Evolutionary conservation across 2,888 invertebrate genomes (phyloP), one percentile per base, ranked within the genome.

Genomic region (Meiosimyza platycephala): DNA sequence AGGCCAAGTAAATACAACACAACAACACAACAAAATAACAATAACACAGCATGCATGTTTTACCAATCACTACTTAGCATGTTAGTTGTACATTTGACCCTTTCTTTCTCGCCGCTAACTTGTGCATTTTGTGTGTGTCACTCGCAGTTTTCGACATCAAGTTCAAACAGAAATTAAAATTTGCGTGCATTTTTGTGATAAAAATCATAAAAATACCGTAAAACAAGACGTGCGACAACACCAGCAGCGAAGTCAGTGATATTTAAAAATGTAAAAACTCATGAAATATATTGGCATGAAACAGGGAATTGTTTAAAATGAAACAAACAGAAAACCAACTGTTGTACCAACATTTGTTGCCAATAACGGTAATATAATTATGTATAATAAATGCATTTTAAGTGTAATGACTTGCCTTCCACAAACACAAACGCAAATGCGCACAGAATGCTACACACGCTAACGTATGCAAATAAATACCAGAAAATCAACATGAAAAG

Each of bases 111-210:
- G 11, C 28, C 16, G 51, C 22, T 65, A 28, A 22, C 65, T 51
- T 51, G 1, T 51, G 15, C 7, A 13, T 52, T 28, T 52, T 59
- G 57, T 47, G 57, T 47, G 57, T 60, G 22, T 57, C 50, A 15
- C 59, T 59, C 22, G 40, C 52, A n/a, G 11, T 54, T 15, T 18
- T 9, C 48, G 47, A 52, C 73, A 74, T 75, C 78, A 78, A 78
- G 78, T 78, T 78, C 78, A 78, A 62, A 40, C 60, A 51, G 60
- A 70, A 70, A 70, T 22, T 33, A 66, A 67, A 57, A 67, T 40
- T 70, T 70, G 70, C 70, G 70, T 70, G 70, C 18, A 18, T 22
- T 13, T 52, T 50, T 47, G 22, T 63, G 70, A 70, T 70, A 51
- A 70, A 40, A 54, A 70, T 70, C 70, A 16, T 55, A 68, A 67